These are phyloP conservation scores for Apocrypta bakeri DNA, from an alignment of 1,140 invertebrate species.

Conservation along the genomic window DNA sequence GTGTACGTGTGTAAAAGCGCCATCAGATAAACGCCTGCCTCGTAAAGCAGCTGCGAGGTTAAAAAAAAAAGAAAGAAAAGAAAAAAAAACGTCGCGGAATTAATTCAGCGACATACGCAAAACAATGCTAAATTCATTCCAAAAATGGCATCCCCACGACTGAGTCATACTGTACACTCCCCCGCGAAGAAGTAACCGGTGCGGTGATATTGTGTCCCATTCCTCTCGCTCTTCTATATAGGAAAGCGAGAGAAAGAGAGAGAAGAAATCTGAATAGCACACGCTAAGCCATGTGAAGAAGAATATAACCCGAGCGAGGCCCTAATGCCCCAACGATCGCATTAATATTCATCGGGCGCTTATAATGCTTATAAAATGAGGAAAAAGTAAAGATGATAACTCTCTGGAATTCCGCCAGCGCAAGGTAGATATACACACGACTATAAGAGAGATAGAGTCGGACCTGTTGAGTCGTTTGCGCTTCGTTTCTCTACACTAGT, in stretches of 20 bases:
- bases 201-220: conserved; percentile 4
- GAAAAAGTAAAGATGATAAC: conserved; percentile 43
- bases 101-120: conserved; percentile 30
- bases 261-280: conserved; percentile 44
- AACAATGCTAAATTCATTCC: conserved; percentile 35
- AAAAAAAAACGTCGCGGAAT: neutral
- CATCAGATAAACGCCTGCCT: conserved; percentile 32
- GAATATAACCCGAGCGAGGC: conserved; percentile 35
- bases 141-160: conserved; percentile 9
- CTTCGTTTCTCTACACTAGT: neutral
- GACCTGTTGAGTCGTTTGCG: conserved; percentile 41
- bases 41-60: neutral
- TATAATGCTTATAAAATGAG: conserved; percentile 49
- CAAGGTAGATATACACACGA: conserved; percentile 5
- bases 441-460: neutral
- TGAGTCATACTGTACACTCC: conserved; percentile 15
- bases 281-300: conserved; percentile 15
- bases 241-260: neutral
- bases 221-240: neutral
- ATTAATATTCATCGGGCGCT: conserved; percentile 50
- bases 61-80: neutral
- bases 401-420: conserved; percentile 28
- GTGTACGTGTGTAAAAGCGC: no score
- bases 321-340: conserved; percentile 42
- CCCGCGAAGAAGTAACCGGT: neutral